Evolutionary conservation across 2,113 vertebrate genomes (phyloP), one percentile per base, ranked within the genome.

Genomic region (Gnathonemus longibarbis): DNA sequence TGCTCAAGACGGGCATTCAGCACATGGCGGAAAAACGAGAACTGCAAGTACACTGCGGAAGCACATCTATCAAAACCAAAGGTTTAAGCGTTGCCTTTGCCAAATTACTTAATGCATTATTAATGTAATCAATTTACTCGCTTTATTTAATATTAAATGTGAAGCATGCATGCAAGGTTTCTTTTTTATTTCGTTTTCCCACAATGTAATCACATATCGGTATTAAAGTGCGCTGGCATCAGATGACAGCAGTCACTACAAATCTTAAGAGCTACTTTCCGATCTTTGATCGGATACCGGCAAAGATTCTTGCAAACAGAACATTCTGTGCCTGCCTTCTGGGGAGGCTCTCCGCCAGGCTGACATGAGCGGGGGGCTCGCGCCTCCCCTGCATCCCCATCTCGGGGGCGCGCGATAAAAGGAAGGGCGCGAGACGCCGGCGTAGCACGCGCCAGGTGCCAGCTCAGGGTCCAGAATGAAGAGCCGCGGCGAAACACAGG

Each of bases 151-250:
- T 31, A 70, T 5, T 70, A 19, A 80, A 80, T 19, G 70, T 77
- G 31, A 74, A 74, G n/a, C 13, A 42, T 35, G 70, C 31, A 77
- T 66, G n/a, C 24, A 77, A 39, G 35, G 70, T 77, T 74, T 74
- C 27, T 10, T 74, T 27, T 74, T 17, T 42, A 35, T 42, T 17
- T 42, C 11, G 4, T 80, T 80, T 39, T 19, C 74, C 35, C 13
- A 2, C 5, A 80, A 80, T 39, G 42, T 95, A 96, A 96, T 77
- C 45, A 90, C 80, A 70, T 48, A 42, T 96, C 95, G 93, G 1
- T 35, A 48, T 84, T 45, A 46, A 84, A 24, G 42, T 31, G 39
- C 15, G 85, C 91, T 94, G 83, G 24, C 24, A 24, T 84, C 83
- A 21, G 35, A 39, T 17, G 70, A 77, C 74, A 42, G 31, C 13